Evolutionary conservation across 1,140 invertebrate species (phyloP), one percentile per base, ranked within the genome.

Genomic region (Brachionus manjavacas): DNA sequence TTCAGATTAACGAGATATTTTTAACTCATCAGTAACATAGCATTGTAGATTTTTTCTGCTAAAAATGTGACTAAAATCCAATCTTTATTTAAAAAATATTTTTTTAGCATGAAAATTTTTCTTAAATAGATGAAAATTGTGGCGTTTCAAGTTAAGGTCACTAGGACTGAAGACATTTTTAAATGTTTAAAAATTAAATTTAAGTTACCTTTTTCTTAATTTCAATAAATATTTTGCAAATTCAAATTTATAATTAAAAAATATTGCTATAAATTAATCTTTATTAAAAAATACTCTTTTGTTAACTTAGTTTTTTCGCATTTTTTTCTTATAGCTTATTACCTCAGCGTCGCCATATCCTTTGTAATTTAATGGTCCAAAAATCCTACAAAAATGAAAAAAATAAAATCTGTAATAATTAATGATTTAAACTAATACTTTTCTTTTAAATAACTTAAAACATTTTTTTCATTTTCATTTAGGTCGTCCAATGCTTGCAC

Each of bases 301-400:
- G 7, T 20, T 60, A 7, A 60, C 9, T 60, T 60, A 60, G 16
- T 60, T 60, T 7, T 60, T 60, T 20, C 8, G 20, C n/a, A 86
- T n/a, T 35, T 52, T 41, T 3, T 83, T 79, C 83, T 86, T 68
- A 84, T 88, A 88, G 6, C 86, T 68, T 3, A 78, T 85, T 25
- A 89, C 85, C 85, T 89, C 88, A 23, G 86, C 79, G 11, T 88
- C 87, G 85, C 89, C 89, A 88, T 88, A 90, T 74, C 88, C 76
- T 31, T 86, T 87, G 43, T 86, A 86, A 23, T 86, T 86, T 25
- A 90, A 79, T 14, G 88, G 87, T 28, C 86, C 85, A 85, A 89
- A 87, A 86, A 86, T 88, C 72, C 88, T 89, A 2, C 14, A 28
- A 41, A 76, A 78, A 74, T 23, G 46, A 52, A 81, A 86, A 83